These are phyloP conservation scores for Riparia riparia DNA, from an alignment of 2,113 vertebrate species.

Conservation along the genomic window DNA sequence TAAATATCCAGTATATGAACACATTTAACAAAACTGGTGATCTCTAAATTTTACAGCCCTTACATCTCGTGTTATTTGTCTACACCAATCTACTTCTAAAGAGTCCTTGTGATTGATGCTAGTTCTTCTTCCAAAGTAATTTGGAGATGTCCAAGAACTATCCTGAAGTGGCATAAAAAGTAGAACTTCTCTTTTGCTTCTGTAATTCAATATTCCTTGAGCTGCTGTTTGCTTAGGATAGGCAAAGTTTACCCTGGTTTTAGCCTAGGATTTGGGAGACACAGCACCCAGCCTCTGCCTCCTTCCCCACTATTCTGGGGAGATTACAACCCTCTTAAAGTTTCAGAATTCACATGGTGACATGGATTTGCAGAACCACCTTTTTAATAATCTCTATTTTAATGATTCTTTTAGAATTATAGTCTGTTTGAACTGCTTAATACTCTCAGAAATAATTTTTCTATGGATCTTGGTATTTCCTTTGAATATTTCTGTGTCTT, in stretches of 20 bases:
- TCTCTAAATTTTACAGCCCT: background rate
- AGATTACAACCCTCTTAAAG: background rate
- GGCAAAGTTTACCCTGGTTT: background rate
- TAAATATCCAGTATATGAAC: background rate
- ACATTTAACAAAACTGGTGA: background rate
- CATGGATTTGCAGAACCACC: background rate
- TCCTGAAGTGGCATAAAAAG: background rate
- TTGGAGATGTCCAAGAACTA: background rate
- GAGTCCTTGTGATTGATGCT: background rate
- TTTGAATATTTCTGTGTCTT: background rate
- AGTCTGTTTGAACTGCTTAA: background rate
- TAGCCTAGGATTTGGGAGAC: background rate
- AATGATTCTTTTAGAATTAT: background rate
- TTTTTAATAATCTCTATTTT: background rate
- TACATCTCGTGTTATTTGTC: background rate
- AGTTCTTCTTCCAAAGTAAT: background rate
- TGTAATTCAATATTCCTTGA: background rate
- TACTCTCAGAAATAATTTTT: background rate
- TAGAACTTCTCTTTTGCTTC: background rate
- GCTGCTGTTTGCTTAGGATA: background rate
- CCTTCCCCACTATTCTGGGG: background rate
- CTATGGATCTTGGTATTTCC: background rate
- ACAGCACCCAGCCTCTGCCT: accelerated
- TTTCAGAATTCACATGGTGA: background rate
- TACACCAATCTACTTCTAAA: background rate